Percentiles rank a stretch among this genome's conserved stretches.
Evolutionary conservation across 2,113 vertebrate species (phyloP).

Genomic region (Phylloscopus trochilus): DNA sequence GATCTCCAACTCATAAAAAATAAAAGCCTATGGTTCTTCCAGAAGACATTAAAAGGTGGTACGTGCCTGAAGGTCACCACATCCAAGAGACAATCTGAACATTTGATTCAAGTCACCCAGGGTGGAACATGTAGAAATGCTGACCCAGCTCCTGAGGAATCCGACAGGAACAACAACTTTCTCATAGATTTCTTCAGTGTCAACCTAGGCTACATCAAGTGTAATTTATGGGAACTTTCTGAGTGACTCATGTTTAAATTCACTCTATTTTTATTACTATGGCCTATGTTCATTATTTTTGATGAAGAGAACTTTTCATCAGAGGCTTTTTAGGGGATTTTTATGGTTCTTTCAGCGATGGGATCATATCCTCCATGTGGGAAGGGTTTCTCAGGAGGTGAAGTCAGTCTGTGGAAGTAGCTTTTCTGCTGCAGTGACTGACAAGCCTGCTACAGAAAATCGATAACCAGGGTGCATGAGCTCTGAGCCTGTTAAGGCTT

Average conservation of each 20-base stretch:
- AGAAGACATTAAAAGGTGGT: background rate
- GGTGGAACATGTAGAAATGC: background rate
- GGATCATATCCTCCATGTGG: background rate
- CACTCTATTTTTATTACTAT: background rate
- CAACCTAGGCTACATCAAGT: background rate
- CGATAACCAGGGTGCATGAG: accelerated
- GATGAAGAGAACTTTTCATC: background rate
- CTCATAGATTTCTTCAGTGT: background rate
- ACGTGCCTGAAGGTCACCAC: background rate
- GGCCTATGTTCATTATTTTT: background rate
- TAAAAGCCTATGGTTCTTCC: background rate
- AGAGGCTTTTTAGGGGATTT: background rate
- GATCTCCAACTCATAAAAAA: background rate
- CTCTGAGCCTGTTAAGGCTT: background rate
- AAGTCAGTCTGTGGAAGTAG: background rate
- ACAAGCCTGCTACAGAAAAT: background rate
- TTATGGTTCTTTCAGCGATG: background rate
- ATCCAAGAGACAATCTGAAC: background rate
- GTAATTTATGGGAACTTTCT: background rate
- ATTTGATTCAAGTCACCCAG: background rate
- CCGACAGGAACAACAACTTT: background rate
- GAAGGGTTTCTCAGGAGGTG: background rate
- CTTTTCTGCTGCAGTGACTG: background rate
- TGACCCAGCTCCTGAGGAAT: background rate
- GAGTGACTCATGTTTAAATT: background rate